Evolutionary conservation across 2,797 vertebrate genomes (phyloP).

Genomic region (Oryzias sinensis): DNA sequence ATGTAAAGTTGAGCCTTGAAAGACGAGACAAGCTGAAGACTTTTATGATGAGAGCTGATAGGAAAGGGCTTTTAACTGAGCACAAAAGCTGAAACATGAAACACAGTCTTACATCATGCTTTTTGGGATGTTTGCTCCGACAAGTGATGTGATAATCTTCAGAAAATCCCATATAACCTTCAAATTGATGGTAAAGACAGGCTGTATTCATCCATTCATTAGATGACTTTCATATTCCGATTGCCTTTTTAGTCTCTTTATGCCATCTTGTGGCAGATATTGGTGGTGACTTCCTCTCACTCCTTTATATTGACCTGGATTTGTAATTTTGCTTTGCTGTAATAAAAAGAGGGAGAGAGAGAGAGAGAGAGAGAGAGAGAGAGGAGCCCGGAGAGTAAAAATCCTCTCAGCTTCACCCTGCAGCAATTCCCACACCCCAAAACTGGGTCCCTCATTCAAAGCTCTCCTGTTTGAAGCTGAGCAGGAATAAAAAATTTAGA

Average conservation of each 20-base stretch:
- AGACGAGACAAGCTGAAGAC: constrained; percentile 34
- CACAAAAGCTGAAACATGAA: constrained; percentile 26
- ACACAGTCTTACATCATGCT: constrained; percentile 48
- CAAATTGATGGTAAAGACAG: constrained; percentile 21
- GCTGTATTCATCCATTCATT: constrained; percentile 12
- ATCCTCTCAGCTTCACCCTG: constrained; percentile 74
- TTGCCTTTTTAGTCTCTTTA: constrained; percentile 22
- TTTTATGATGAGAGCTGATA: constrained; percentile 50
- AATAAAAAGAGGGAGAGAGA: constrained; percentile 56
- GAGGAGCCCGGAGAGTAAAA: constrained; percentile 71
- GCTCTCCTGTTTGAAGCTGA: constrained; percentile 77
- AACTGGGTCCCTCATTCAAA: constrained; percentile 75
- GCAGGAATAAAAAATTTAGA: constrained; percentile 78
- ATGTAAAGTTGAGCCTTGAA: constrained; percentile 31
- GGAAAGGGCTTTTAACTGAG: constrained; percentile 39
- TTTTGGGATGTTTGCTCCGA: constrained; percentile 30
- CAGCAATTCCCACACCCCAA: constrained; percentile 77
- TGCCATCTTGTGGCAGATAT: constrained; percentile 64
- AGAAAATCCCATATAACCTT: constrained; percentile 28
- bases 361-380: constrained; percentile 28
- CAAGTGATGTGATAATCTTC: constrained; percentile 11
- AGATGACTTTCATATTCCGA: constrained; percentile 2
- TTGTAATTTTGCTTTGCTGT: constrained; percentile 75
- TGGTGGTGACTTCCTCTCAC: constrained; percentile 23
- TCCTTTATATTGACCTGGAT: constrained; percentile 81